Base-by-base conservation (phyloP, 2,888 invertebrate genomes). In the Brachypterus glaber region DNA sequence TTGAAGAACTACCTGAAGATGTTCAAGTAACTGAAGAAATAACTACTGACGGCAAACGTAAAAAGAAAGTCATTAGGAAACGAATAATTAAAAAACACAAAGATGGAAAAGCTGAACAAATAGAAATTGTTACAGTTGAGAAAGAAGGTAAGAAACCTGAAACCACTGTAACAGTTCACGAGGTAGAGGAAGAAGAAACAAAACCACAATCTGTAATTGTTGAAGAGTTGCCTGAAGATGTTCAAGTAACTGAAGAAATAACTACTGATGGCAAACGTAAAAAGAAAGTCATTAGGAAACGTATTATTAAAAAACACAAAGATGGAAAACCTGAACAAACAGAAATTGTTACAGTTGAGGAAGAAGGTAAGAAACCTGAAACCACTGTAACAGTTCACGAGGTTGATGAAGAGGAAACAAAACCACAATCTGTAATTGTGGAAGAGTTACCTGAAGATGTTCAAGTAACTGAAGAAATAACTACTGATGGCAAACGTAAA, bases 181-280 rank as follows among this genome's bases (percentile, higher is more conserved):
- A 38, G 47, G 42, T 32, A 41, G 47, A 41, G 18, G 45, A 17
- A 3, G 57, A 61, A 42, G 48, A 60, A 35, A 52, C 60, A 4
- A 54, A 62, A 1, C 31, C 44, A 41, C 30, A 46, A 30, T 40
- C 37, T 15, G 44, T 51, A 34, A 30, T 38, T 11, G 40, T 44
- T 54, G 66, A 67, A 58, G 66, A 64, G 53, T 56, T 64, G 16
- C 53, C 58, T 44, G 63, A 67, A 45, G 57, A 61, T 36, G 53
- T 64, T 0, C 52, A 57, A 14, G 45, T 63, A 1, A 59, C 60
- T 1, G 58, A 63, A 44, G 55, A 63, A 4, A 47, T 55, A 0
- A 58, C 62, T 0, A 57, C 63, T 2, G 51, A 58, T 33, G 67
- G 64, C 2, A 50, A 58, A 45, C 51, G 54, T 1, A 55, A 52